Evolutionary conservation across 2,113 vertebrate genomes (phyloP).

Genomic region (Anas platyrhynchos): DNA sequence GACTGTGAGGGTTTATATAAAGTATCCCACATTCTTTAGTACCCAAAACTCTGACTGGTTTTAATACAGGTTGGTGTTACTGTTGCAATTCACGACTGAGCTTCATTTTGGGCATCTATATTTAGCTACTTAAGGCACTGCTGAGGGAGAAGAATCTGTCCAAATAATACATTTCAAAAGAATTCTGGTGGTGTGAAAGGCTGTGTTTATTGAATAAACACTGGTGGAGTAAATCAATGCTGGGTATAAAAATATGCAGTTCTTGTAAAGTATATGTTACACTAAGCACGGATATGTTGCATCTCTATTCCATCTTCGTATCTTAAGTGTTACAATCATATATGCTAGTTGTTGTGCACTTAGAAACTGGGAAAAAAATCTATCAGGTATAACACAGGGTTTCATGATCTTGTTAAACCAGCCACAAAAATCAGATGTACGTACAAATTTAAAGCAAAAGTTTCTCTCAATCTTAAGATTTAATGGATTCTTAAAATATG

Average conservation of each 20-base stretch:
- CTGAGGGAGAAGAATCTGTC: not conserved
- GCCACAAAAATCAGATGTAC: not conserved
- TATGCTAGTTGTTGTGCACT: not conserved
- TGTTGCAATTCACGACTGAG: not conserved
- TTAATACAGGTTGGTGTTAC: not conserved
- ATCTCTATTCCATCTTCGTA: not conserved
- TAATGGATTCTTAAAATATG: not conserved
- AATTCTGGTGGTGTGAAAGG: not conserved
- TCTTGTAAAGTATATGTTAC: constrained; percentile 11
- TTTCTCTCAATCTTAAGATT: not conserved
- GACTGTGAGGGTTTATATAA: not conserved
- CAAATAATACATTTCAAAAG: not conserved
- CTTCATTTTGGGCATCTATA: not conserved
- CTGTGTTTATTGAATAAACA: not conserved
- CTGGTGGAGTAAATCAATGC: not conserved
- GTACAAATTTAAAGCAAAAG: not conserved
- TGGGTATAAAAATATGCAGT: not conserved
- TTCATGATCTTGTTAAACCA: not conserved
- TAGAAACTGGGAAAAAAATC: not conserved
- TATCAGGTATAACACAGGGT: not conserved
- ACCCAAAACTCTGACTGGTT: not conserved
- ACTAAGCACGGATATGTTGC: not conserved
- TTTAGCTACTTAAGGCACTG: not conserved
- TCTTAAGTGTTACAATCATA: not conserved
- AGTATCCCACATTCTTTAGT: not conserved